These are phyloP conservation scores for Leptinotarsa haldemani DNA, from an alignment of 2,888 invertebrate species.

Conservation along the genomic window DNA sequence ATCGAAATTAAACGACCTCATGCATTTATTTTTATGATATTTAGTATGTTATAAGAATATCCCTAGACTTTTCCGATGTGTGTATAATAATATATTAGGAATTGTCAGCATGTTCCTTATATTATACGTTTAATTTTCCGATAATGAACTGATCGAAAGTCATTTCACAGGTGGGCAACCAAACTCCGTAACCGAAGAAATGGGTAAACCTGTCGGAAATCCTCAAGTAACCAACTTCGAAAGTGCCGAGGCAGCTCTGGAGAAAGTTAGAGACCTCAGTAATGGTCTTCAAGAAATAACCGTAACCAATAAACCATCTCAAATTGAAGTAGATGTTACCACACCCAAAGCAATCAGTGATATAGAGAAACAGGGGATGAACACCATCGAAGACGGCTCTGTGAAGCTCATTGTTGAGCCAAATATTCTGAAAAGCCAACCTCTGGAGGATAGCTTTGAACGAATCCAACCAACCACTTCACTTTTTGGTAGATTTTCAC, in stretches of 20 bases:
- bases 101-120: too few relatives aligned
- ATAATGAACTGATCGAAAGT: background rate
- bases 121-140: too few relatives aligned
- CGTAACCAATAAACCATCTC: background rate
- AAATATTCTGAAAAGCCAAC: conserved; percentile 36
- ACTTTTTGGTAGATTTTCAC: conserved; percentile 1
- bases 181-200: too few relatives aligned
- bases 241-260: conserved; percentile 17
- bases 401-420: background rate
- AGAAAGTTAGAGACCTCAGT: conserved; percentile 12
- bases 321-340: background rate
- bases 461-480: conserved; percentile 21
- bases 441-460: conserved; percentile 35
- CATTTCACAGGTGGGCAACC: background rate
- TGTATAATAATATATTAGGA: too few relatives aligned
- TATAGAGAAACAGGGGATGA: background rate
- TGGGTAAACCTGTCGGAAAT: background rate
- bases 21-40: too few relatives aligned
- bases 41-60: too few relatives aligned
- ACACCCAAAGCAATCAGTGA: background rate
- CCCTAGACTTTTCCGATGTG: too few relatives aligned
- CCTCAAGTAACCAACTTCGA: conserved; percentile 21
- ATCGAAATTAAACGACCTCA: too few relatives aligned
- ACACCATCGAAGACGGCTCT: background rate
- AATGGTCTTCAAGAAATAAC: conserved; percentile 18